Evolutionary conservation across 2,113 vertebrate genomes (phyloP).

Genomic region (Cacatua alba): DNA sequence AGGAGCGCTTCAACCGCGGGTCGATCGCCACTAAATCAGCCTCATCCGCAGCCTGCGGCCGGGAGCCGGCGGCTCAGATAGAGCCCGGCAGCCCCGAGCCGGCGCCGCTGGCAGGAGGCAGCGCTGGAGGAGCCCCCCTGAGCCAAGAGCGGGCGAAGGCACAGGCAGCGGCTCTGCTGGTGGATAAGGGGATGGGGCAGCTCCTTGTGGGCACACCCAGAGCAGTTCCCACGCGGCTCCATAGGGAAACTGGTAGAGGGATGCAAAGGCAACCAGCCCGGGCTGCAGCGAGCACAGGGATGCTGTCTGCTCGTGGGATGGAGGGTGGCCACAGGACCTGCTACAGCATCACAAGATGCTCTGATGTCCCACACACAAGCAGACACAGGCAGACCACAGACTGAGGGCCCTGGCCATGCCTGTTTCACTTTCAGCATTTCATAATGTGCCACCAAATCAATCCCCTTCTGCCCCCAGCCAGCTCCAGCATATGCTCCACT

Average conservation of each 20-base stretch:
- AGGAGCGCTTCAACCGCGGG: background rate
- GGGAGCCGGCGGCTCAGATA: background rate
- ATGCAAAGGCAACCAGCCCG: fast-evolving
- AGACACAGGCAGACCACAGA: fast-evolving
- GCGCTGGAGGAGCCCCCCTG: background rate
- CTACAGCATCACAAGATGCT: background rate
- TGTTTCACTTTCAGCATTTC: background rate
- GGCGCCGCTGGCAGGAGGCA: conserved; percentile 33
- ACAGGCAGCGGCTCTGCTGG: background rate
- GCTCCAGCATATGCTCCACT: background rate
- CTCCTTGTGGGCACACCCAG: background rate
- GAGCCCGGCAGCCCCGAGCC: background rate
- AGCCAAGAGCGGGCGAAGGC: background rate
- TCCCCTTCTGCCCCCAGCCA: background rate
- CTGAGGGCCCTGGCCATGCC: background rate
- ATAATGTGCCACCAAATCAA: background rate
- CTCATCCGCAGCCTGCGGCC: conserved; percentile 2
- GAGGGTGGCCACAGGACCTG: background rate
- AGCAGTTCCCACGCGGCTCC: fast-evolving
- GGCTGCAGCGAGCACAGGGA: fast-evolving
- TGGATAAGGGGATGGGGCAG: background rate
- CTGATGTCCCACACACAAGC: fast-evolving
- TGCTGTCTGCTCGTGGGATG: fast-evolving
- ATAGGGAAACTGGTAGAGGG: fast-evolving
- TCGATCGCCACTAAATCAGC: conserved; percentile 21